A percentile compares a stretch with the other conserved stretches of the same genome.
Evolutionary conservation across 2,797 vertebrate species (phyloP).

Genomic region (Coregonus suidteri): DNA sequence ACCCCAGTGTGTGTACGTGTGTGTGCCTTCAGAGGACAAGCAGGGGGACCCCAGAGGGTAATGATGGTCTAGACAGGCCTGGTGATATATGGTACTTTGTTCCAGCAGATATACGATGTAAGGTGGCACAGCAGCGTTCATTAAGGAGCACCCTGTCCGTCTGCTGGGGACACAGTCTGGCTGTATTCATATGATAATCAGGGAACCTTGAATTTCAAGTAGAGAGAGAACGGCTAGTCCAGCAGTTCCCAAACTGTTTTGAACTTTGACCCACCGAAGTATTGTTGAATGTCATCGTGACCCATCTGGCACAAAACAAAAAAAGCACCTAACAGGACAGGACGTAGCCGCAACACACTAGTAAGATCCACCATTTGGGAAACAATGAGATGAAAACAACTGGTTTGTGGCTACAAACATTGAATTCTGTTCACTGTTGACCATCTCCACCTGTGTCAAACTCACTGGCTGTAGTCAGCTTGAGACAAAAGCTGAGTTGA

Average conservation of each 20-base stretch:
- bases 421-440: neutral
- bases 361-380: no score
- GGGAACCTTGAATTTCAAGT: no score
- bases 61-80: conserved; percentile 37
- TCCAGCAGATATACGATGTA: conserved; percentile 50
- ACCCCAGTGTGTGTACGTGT: conserved; percentile 10
- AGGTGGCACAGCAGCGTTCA: conserved; percentile 32
- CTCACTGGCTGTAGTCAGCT: neutral
- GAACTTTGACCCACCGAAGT: no score
- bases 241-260: no score
- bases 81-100: conserved; percentile 49
- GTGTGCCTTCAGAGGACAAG: neutral
- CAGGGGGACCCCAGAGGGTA: neutral
- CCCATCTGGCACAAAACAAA: no score
- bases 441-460: neutral
- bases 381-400: neutral
- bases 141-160: conserved; percentile 26
- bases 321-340: no score
- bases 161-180: no score
- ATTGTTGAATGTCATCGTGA: no score
- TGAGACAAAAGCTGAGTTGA: conserved; percentile 1
- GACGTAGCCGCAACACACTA: no score
- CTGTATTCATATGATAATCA: no score
- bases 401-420: neutral
- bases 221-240: no score